Base-by-base conservation (phyloP, 1,140 invertebrate species). In the Zaprionus africanus region DNA sequence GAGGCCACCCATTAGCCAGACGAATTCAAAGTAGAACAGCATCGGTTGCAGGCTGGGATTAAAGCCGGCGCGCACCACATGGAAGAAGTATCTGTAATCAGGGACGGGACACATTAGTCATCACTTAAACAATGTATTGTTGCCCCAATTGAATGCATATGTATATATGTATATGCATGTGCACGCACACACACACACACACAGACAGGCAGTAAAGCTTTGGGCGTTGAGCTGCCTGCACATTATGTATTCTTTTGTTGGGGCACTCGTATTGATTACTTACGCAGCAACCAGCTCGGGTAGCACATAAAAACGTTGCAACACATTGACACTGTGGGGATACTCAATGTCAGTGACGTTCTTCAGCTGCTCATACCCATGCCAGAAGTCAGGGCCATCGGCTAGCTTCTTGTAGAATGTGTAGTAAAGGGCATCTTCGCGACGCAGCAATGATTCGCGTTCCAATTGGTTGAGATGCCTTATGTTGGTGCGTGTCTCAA, bases 401-500 rank as follows among this genome's bases (percentile, higher is more conserved):
- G 78, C 79, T n/a, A 93, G 63, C 24, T 83, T 90, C 62, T 93
- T 92, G 78, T 93, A 93, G 79, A 92, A 92, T 31, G 87, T 90
- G 62, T 90, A 92, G 56, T 93, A 92, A 0, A 93, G 71, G 24
- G 92, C 92, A 73, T 92, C 90, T 62, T 93, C 91, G 28, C 80
- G 78, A 1, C 83, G 75, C n/a, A 93, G 56, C 51, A 91, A 56
- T 1, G 86, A 78, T 65, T 92, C 92, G 11, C 91, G 74, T 54
- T 92, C 91, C 66, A 92, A 54, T 61, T 91, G 88, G 28, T 81
- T 84, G 38, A 92, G 58, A 61, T 87, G 87, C 31, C 75, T 79
- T 54, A 92, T 81, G 51, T 92, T 92, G 22, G 91, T 92, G 62
- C 87, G 84, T 34, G 85, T 72, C 64, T 92, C 92, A 41, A 90